Evolutionary conservation across 2,113 vertebrate genomes (phyloP).

Genomic region (Solea senegalensis): DNA sequence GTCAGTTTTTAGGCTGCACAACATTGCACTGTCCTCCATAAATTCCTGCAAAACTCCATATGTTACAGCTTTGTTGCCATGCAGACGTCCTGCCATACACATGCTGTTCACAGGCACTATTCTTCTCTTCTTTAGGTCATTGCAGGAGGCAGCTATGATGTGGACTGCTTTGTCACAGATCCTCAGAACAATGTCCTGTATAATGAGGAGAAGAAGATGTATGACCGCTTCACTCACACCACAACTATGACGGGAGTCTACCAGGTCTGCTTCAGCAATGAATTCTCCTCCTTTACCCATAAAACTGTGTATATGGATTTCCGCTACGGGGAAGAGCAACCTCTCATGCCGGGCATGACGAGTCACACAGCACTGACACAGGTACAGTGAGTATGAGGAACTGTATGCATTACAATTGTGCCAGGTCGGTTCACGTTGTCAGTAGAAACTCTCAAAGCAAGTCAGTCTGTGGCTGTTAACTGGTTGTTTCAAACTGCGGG

Average conservation of each 20-base stretch:
- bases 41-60: neutral
- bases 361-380: slow-evolving; percentile 86
- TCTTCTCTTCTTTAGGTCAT: slow-evolving; percentile 83
- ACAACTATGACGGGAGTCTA: slow-evolving; percentile 82
- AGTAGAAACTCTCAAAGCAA: too few relatives aligned
- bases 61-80: neutral
- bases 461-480: too few relatives aligned
- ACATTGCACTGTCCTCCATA: slow-evolving; percentile 9
- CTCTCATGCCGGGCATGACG: slow-evolving; percentile 83
- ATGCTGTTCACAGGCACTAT: neutral
- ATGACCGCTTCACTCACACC: slow-evolving; percentile 87
- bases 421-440: neutral
- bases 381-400: slow-evolving; percentile 70
- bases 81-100: neutral
- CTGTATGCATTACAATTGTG: neutral
- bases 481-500: too few relatives aligned
- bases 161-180: slow-evolving; percentile 90
- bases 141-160: slow-evolving; percentile 91
- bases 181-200: slow-evolving; percentile 84
- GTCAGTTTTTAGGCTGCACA: too few relatives aligned
- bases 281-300: slow-evolving; percentile 93
- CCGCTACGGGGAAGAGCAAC: slow-evolving; percentile 83
- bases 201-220: slow-evolving; percentile 88
- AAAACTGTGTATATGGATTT: slow-evolving; percentile 91
- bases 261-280: slow-evolving; percentile 92